These are phyloP conservation scores for Adelognathus sp. DNA, from an alignment of 2,888 invertebrate species.

Conservation along the genomic window DNA sequence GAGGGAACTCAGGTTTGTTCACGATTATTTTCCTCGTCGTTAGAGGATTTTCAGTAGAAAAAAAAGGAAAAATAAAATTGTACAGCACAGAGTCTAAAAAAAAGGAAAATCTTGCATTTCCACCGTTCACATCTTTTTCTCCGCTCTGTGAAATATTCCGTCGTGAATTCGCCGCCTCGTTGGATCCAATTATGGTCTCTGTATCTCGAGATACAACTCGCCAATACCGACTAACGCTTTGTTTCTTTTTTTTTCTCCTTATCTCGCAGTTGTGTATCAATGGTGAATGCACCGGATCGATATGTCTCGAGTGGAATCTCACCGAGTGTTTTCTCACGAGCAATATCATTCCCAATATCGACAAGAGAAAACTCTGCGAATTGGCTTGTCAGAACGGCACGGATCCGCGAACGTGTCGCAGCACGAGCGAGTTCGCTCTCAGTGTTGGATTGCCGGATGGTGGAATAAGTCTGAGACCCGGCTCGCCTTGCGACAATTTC, in stretches of 20 bases:
- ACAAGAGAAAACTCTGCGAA: conserved; percentile 95
- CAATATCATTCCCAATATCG: conserved; percentile 87
- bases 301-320: conserved; percentile 97
- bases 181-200: background rate
- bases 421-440: conserved; percentile 93
- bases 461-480: conserved; percentile 94
- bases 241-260: conserved; percentile 50
- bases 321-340: conserved; percentile 97
- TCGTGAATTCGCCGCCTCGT: background rate
- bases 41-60: background rate
- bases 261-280: conserved; percentile 91
- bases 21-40: background rate
- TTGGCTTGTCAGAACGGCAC: conserved; percentile 97
- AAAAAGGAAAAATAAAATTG: background rate
- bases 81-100: no score
- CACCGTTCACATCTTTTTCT: background rate
- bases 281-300: conserved; percentile 97
- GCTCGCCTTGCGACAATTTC: conserved; percentile 99
- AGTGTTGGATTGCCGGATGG: conserved; percentile 88
- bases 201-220: background rate
- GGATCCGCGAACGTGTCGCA: conserved; percentile 88
- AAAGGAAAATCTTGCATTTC: background rate
- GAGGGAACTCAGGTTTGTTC: conserved; percentile 88
- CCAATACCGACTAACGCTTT: background rate
- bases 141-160: background rate